A percentile compares a stretch with the other conserved stretches of the same genome.
These are phyloP conservation scores for Trachelus troglodyta DNA, from an alignment of 2,888 invertebrate species.

Conservation along the genomic window DNA sequence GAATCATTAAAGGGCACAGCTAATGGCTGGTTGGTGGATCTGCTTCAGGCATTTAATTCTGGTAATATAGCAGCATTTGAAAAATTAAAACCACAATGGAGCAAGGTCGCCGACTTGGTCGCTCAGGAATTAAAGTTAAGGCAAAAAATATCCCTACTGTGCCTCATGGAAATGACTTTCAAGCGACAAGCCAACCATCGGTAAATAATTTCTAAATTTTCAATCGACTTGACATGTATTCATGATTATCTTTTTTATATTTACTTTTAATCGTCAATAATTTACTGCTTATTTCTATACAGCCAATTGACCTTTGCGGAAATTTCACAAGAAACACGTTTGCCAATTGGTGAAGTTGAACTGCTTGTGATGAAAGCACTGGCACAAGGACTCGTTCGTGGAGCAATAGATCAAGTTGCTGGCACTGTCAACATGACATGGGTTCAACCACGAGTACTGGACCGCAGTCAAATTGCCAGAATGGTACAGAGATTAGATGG, in stretches of 20 bases:
- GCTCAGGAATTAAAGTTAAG: conserved; percentile 84
- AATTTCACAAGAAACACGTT: conserved; percentile 86
- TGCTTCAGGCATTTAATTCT: conserved; percentile 87
- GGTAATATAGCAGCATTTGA: conserved; percentile 82
- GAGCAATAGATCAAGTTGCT: conserved; percentile 93
- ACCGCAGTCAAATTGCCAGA: conserved; percentile 74
- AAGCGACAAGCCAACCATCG: conserved; percentile 89
- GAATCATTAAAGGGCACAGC: conserved; percentile 83
- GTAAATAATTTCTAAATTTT: conserved; percentile 32
- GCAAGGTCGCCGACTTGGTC: conserved; percentile 83
- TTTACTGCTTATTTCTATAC: conserved; percentile 12
- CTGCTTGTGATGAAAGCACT: conserved; percentile 97
- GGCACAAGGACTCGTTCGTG: conserved; percentile 93
- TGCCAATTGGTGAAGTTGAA: conserved; percentile 90
- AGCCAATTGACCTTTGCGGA: conserved; percentile 89
- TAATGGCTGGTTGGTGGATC: conserved; percentile 88
- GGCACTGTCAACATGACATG: conserved; percentile 82
- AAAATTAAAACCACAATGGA: conserved; percentile 79
- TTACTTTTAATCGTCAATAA: neutral
- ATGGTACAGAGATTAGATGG: conserved; percentile 79
- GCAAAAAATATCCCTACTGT: conserved; percentile 94
- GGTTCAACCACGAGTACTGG: conserved; percentile 87
- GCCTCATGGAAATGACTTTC: conserved; percentile 99
- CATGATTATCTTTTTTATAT: neutral
- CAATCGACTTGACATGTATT: conserved; percentile 7